Conservation (phyloP, 2,888 invertebrate genomes). For the Dastarcus helophoroides region DNA sequence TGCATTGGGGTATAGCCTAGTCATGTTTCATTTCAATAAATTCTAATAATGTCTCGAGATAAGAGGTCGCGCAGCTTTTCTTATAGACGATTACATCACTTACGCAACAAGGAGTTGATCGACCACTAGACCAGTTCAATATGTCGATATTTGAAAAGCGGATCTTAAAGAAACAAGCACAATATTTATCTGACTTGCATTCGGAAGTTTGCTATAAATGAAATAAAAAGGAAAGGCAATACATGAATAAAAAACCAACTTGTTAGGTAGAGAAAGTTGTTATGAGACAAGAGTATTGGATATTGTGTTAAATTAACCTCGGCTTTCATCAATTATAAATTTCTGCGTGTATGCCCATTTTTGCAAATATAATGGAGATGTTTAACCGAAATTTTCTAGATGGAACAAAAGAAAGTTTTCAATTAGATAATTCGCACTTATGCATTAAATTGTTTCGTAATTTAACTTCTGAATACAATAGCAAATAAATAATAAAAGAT, state of each 20-base stretch:
- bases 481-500: too few species aligned
- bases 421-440: background rate
- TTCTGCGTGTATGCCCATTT: too few species aligned
- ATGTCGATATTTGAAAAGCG: too few species aligned
- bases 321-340: constrained; percentile 1
- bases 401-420: background rate
- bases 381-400: background rate
- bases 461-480: too few species aligned
- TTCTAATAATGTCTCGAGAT: too few species aligned
- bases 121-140: too few species aligned
- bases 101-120: too few species aligned
- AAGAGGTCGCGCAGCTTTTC: too few species aligned
- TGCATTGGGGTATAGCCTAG: too few species aligned
- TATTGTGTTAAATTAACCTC: constrained; percentile 9
- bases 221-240: constrained; percentile 17
- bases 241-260: constrained; percentile 16
- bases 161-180: too few species aligned
- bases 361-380: background rate
- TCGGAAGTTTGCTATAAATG: constrained; percentile 14
- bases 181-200: constrained; percentile 13
- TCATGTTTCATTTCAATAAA: too few species aligned
- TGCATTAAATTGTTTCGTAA: background rate
- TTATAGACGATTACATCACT: too few species aligned
- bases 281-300: constrained; percentile 11
- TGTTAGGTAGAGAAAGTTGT: constrained; percentile 20